Percentiles rank a stretch among this genome's conserved stretches.
These are phyloP conservation scores for Malaclemys terrapin DNA, from an alignment of 2,113 vertebrate species.

Conservation along the genomic window DNA sequence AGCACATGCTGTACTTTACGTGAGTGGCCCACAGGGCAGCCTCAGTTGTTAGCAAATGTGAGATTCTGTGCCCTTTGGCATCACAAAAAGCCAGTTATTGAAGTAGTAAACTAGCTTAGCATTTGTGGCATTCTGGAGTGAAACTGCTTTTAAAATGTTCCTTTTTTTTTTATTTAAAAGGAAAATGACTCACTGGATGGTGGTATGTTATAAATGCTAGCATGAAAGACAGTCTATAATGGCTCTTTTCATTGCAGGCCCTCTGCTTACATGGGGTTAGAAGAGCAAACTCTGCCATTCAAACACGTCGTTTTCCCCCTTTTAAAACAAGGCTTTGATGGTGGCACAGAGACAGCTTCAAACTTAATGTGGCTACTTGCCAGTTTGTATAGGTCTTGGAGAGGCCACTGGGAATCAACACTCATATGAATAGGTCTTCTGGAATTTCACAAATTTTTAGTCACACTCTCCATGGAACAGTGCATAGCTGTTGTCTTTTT, in stretches of 20 bases:
- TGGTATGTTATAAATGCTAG: conserved; percentile 17
- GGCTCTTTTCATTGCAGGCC: conserved; percentile 28
- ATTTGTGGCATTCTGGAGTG: conserved; percentile 54
- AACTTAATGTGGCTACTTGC: background rate
- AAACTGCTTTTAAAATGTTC: conserved; percentile 53
- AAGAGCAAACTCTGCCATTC: conserved; percentile 22
- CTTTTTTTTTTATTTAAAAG: conserved; percentile 51
- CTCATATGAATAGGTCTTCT: background rate
- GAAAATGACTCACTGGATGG: conserved; percentile 41
- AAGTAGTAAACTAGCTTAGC: conserved; percentile 33
- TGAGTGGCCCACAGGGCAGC: conserved; percentile 30
- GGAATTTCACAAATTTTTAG: background rate
- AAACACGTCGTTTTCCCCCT: background rate
- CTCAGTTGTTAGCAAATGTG: conserved; percentile 51
- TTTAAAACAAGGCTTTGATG: conserved; percentile 23
- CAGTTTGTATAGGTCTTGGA: background rate
- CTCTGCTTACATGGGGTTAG: background rate
- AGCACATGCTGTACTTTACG: conserved; percentile 47
- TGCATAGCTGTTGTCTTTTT: background rate
- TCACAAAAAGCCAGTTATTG: background rate
- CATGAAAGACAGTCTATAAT: conserved; percentile 38
- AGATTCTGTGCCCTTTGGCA: conserved; percentile 43
- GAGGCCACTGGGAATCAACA: background rate
- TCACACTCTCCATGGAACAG: fast-evolving
- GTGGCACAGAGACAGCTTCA: conserved; percentile 14